Conservation (phyloP, 2,113 vertebrate species). For the Craseonycteris thonglongyai region DNA sequence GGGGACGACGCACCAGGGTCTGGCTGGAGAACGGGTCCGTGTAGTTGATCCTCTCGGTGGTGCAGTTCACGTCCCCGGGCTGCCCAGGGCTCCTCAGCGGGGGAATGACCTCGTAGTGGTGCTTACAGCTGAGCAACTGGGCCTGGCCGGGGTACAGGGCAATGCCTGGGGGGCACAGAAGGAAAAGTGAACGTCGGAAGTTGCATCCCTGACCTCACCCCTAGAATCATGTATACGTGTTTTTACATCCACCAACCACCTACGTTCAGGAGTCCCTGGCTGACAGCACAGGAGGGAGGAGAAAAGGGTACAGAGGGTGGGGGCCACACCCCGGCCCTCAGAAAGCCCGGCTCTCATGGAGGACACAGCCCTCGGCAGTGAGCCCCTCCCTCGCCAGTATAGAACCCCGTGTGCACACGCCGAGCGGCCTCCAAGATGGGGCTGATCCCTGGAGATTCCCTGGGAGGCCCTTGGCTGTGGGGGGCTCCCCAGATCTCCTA, state of each 20-base stretch:
- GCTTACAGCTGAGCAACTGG: conserved; percentile 89
- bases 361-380: background rate
- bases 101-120: conserved; percentile 90
- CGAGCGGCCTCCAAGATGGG: accelerated
- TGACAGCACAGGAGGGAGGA: background rate
- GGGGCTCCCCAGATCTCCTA: background rate
- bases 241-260: background rate
- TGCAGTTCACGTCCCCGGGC: conserved; percentile 83
- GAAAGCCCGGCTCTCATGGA: background rate
- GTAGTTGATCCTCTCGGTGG: conserved; percentile 86
- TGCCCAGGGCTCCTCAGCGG: conserved; percentile 84
- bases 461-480: accelerated
- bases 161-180: conserved; percentile 82
- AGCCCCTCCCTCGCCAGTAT: background rate
- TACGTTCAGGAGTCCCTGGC: background rate
- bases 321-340: background rate
- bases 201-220: background rate
- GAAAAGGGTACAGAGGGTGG: background rate
- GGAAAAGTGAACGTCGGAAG: background rate
- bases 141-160: conserved; percentile 92
- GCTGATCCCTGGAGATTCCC: too few species aligned
- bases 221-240: background rate
- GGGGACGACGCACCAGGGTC: conserved; percentile 81
- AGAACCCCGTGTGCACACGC: background rate
- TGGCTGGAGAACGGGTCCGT: conserved; percentile 87